These are phyloP conservation scores for Mythimna pallens DNA, from an alignment of 2,888 invertebrate genomes.

Conservation along the genomic window DNA sequence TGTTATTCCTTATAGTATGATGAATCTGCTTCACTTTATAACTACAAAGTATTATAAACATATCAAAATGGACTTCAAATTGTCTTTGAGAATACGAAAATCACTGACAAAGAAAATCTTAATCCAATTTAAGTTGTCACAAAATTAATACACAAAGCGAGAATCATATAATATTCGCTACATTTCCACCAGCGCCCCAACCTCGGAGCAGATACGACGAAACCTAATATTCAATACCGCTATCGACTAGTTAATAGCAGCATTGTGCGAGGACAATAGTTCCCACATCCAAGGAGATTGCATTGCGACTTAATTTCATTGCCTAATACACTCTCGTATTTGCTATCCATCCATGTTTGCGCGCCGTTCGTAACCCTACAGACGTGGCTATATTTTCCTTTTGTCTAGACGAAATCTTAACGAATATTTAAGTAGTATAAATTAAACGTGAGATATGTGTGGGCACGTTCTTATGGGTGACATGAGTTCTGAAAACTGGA, in stretches of 20 bases:
- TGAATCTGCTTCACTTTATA: background rate
- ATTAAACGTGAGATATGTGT: constrained; percentile 64
- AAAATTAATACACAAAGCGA: constrained; percentile 34
- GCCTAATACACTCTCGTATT: constrained; percentile 87
- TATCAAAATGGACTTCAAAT: background rate
- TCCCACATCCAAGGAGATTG: constrained; percentile 80
- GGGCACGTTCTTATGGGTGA: constrained; percentile 35
- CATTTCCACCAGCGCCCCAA: constrained; percentile 45
- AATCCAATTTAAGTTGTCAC: constrained; percentile 28
- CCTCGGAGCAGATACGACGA: constrained; percentile 49
- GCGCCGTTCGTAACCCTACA: constrained; percentile 80
- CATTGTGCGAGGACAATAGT: constrained; percentile 66
- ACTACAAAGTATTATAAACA: background rate
- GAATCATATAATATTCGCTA: constrained; percentile 45
- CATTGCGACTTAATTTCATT: constrained; percentile 88
- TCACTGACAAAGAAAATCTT: background rate
- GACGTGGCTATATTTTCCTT: constrained; percentile 88
- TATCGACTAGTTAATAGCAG: constrained; percentile 61
- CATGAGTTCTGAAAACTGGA: constrained; percentile 4
- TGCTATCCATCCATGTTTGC: constrained; percentile 87
- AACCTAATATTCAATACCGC: constrained; percentile 64
- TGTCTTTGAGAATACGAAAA: background rate
- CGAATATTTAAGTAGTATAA: constrained; percentile 86
- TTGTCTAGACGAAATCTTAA: constrained; percentile 90
- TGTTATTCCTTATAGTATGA: background rate